Conservation (phyloP, 2,113 vertebrate genomes). For the Crotophaga sulcirostris region DNA sequence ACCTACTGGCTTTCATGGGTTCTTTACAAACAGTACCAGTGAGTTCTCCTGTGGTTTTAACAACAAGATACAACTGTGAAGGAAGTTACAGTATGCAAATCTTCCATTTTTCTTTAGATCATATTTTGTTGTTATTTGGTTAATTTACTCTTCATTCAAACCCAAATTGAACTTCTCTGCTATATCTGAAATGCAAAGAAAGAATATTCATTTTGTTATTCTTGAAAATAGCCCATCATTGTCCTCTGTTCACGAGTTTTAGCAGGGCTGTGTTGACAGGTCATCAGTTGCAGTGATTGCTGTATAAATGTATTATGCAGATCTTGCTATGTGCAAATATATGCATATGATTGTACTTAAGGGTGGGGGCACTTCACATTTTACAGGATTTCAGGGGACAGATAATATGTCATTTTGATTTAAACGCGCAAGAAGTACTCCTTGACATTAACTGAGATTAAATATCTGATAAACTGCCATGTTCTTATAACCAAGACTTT, state of each 20-base stretch:
- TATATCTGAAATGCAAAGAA: constrained; percentile 62
- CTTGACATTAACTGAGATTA: neutral
- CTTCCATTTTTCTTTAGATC: constrained; percentile 58
- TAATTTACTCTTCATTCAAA: constrained; percentile 67
- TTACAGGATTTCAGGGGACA: neutral
- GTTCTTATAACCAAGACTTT: neutral
- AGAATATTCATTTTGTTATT: neutral
- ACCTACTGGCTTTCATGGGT: constrained; percentile 56
- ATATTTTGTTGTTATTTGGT: constrained; percentile 68
- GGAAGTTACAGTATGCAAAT: constrained; percentile 74
- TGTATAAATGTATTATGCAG: neutral
- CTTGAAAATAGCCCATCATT: neutral
- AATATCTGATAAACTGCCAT: neutral
- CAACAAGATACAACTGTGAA: constrained; percentile 73
- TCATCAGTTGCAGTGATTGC: neutral
- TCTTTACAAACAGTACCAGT: constrained; percentile 60
- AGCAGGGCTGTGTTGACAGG: neutral
- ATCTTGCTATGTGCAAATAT: neutral
- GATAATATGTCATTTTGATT: neutral
- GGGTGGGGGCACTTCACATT: neutral
- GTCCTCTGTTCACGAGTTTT: neutral
- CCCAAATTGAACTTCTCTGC: constrained; percentile 64
- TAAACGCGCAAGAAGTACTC: neutral
- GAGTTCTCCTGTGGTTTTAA: constrained; percentile 48
- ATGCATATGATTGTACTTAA: neutral